phyloP scores from a whole-genome alignment of 2,113 vertebrate genomes.

The Xenopus borealis region DNA sequence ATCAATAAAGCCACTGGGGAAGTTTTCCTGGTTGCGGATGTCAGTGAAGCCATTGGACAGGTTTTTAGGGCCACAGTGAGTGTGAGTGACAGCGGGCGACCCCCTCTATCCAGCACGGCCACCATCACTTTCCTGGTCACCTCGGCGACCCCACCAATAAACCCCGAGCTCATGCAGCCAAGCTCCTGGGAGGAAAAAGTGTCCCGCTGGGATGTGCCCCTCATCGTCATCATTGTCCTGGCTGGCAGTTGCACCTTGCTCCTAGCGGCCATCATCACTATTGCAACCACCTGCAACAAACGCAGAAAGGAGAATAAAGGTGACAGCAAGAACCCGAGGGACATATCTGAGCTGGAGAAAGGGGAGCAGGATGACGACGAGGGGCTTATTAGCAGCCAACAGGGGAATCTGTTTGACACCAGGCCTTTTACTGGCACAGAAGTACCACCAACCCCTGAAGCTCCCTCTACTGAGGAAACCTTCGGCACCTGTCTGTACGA shows the following conservation, averaged over 20 bases:
- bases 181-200: conserved; percentile 62
- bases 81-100: conserved; percentile 81
- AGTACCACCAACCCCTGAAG: conserved; percentile 63
- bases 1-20: conserved; percentile 83
- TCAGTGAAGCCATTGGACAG: conserved; percentile 78
- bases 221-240: conserved; percentile 87
- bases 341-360: conserved; percentile 73
- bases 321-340: conserved; percentile 59
- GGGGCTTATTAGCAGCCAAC: conserved; percentile 63
- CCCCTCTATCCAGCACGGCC: conserved; percentile 78
- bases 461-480: conserved; percentile 61
- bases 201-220: conserved; percentile 84
- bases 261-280: conserved; percentile 88
- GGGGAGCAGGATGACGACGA: conserved; percentile 70
- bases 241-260: conserved; percentile 91
- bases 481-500: conserved; percentile 76
- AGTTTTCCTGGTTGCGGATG: conserved; percentile 74
- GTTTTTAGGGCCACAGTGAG: conserved; percentile 75
- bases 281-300: conserved; percentile 87
- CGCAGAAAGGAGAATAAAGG: conserved; percentile 73
- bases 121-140: conserved; percentile 80
- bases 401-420: conserved; percentile 77
- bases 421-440: conserved; percentile 73
- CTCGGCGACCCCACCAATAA: conserved; percentile 65
- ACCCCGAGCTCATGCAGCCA: conserved; percentile 63